These are phyloP conservation scores for Andricus curvator DNA, from an alignment of 2,888 invertebrate genomes.

Conservation along the genomic window DNA sequence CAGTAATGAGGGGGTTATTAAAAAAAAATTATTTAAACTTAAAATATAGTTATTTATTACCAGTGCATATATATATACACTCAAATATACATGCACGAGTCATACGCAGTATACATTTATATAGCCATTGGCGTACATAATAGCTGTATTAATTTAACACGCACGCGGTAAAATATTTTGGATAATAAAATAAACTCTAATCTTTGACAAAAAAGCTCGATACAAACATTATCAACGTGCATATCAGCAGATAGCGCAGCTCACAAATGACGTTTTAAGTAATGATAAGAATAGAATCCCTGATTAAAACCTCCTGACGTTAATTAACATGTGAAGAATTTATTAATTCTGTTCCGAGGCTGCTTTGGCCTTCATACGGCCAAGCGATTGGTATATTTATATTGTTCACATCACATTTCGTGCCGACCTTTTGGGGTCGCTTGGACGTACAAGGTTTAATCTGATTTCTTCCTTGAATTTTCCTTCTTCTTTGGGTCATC, in stretches of 20 bases:
- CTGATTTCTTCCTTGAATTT: not conserved
- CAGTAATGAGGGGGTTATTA: not conserved
- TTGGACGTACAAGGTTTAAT: too few species aligned
- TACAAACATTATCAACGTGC: slow-evolving; percentile 51
- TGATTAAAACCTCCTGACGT: slow-evolving; percentile 21
- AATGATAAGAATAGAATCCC: slow-evolving; percentile 56
- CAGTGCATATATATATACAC: slow-evolving; percentile 41
- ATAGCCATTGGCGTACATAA: slow-evolving; percentile 47
- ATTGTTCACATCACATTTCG: too few species aligned
- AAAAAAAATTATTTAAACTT: slow-evolving; percentile 5
- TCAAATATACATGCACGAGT: slow-evolving; percentile 50
- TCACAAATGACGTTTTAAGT: slow-evolving; percentile 38
- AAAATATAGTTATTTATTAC: slow-evolving; percentile 38
- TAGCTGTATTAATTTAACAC: slow-evolving; percentile 56
- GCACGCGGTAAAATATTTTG: slow-evolving; percentile 63
- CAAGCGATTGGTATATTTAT: too few species aligned
- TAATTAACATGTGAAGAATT: slow-evolving; percentile 2
- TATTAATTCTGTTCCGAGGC: not conserved
- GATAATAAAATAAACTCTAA: slow-evolving; percentile 75
- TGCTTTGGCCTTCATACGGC: not conserved
- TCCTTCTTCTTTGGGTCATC: slow-evolving; percentile 9
- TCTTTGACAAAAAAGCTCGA: slow-evolving; percentile 71
- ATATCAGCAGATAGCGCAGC: slow-evolving; percentile 33
- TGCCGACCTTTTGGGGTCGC: too few species aligned
- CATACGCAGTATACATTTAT: slow-evolving; percentile 47